Evolutionary conservation across 2,797 vertebrate genomes (phyloP).

Genomic region (Dromococcyx pavoninus): DNA sequence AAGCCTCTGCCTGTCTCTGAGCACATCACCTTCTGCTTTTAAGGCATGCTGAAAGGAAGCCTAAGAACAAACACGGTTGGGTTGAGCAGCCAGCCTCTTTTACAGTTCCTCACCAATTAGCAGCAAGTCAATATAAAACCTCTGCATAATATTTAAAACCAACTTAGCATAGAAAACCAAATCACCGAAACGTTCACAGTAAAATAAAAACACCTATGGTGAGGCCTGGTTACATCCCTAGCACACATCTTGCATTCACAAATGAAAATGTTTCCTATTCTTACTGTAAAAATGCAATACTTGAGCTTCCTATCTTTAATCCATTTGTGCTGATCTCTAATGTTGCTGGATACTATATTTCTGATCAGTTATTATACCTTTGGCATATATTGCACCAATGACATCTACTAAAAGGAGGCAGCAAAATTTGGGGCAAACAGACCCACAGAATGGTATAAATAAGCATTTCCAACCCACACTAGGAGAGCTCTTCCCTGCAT

Average conservation of each 20-base stretch:
- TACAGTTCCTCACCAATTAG: background rate
- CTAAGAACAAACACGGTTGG: background rate
- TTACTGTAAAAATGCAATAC: background rate
- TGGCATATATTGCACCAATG: background rate
- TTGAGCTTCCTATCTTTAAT: background rate
- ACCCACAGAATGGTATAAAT: conserved; percentile 68
- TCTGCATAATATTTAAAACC: background rate
- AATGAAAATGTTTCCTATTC: background rate
- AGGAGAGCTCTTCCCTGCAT: conserved; percentile 56
- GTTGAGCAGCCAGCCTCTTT: background rate
- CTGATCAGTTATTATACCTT: conserved; percentile 12
- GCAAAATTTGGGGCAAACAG: conserved; percentile 64
- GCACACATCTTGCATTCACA: background rate
- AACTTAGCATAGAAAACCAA: background rate
- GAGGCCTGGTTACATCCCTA: background rate
- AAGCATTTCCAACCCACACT: conserved; percentile 63
- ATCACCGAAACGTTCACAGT: background rate
- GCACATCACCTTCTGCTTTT: background rate
- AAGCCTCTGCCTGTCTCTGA: background rate
- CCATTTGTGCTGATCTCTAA: background rate
- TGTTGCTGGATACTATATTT: background rate
- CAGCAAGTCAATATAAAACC: background rate
- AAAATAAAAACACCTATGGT: background rate
- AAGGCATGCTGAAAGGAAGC: background rate
- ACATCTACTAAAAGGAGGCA: conserved; percentile 53